Conservation (phyloP, 2,888 invertebrate genomes). For the Hypomecis punctinalis region DNA sequence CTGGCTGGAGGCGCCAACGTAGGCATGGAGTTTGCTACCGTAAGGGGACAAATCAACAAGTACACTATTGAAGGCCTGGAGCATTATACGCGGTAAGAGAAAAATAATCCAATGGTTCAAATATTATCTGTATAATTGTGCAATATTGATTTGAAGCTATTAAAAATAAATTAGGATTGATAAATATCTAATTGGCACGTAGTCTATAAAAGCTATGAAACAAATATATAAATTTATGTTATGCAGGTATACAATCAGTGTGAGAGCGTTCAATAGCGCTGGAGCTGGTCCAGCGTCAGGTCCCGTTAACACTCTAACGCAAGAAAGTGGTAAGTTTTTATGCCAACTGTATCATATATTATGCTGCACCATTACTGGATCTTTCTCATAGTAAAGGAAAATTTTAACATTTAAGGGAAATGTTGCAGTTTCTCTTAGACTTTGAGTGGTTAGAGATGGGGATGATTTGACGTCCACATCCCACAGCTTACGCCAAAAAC, state of each 20-base stretch:
- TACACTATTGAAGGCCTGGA: slow-evolving; percentile 89
- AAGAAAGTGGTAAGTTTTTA: slow-evolving; percentile 91
- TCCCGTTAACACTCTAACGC: slow-evolving; percentile 90
- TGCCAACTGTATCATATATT: no score
- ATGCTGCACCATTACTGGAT: neutral
- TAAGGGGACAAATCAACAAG: slow-evolving; percentile 89
- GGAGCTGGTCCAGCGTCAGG: slow-evolving; percentile 93
- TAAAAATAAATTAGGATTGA: no score
- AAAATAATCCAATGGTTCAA: neutral
- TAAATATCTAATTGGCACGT: no score
- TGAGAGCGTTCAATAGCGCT: slow-evolving; percentile 94
- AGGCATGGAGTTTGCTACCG: slow-evolving; percentile 86
- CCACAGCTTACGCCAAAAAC: no score
- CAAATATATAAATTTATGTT: neutral
- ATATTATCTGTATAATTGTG: no score
- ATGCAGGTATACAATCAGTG: slow-evolving; percentile 90
- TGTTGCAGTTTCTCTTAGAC: no score
- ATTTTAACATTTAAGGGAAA: no score
- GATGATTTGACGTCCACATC: no score
- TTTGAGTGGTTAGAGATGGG: no score
- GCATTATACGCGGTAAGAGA: slow-evolving; percentile 89
- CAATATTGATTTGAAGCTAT: no score
- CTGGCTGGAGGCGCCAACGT: slow-evolving; percentile 69
- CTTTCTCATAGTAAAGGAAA: no score
- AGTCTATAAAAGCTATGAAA: no score